phyloP scores from a whole-genome alignment of 2,113 vertebrate species.

The Buteo buteo region DNA sequence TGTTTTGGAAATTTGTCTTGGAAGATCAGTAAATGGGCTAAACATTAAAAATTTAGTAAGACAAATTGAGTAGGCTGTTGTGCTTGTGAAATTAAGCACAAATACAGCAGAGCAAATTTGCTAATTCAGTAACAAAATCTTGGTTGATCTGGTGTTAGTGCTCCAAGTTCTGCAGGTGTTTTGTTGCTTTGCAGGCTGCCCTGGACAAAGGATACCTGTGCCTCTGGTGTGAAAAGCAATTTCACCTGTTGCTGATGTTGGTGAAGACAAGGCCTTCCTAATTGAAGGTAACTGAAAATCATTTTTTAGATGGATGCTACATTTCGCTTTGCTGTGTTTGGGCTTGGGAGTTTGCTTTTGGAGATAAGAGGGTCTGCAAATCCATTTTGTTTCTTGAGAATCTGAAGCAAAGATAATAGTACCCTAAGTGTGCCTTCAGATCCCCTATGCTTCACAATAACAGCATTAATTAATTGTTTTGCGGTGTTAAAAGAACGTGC shows the following conservation, averaged over 20 bases:
- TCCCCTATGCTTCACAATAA: neutral
- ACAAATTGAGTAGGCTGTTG: neutral
- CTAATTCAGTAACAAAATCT: neutral
- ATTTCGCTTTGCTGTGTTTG: neutral
- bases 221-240: neutral
- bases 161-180: neutral
- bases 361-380: neutral
- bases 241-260: neutral
- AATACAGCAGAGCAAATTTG: neutral
- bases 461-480: neutral
- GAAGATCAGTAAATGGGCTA: neutral
- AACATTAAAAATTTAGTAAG: neutral
- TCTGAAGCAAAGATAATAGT: neutral
- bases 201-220: neutral
- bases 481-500: neutral
- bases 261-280: neutral
- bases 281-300: neutral
- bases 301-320: rapidly evolving
- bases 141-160: neutral
- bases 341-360: neutral
- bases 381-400: neutral
- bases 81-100: neutral
- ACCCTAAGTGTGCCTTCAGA: neutral
- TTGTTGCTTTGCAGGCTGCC: neutral
- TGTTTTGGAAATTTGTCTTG: neutral